Evolutionary conservation across 1,140 invertebrate genomes (phyloP).

Genomic region (Hirudo medicinalis): DNA sequence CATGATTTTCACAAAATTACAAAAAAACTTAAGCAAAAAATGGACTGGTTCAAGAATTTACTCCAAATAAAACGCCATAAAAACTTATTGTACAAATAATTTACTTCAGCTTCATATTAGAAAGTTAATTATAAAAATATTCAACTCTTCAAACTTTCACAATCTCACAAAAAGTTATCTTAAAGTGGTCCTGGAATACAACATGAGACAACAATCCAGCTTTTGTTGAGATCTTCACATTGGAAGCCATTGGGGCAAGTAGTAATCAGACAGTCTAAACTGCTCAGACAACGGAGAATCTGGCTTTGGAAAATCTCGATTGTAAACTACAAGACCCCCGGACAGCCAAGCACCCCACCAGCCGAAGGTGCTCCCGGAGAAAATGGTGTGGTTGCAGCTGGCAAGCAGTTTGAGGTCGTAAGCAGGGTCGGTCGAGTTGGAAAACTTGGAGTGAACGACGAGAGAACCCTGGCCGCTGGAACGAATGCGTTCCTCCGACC

Average conservation of each 20-base stretch:
- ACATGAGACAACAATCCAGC: no score
- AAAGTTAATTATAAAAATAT: background rate
- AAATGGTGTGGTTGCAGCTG: conserved; percentile 29
- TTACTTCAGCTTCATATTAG: background rate
- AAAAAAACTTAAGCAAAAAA: no score
- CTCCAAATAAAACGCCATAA: background rate
- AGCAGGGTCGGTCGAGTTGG: background rate
- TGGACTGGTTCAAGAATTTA: background rate
- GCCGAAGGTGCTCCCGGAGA: conserved; percentile 26
- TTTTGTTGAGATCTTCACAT: conserved; percentile 10
- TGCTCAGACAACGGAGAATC: conserved; percentile 8
- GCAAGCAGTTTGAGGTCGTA: conserved; percentile 51
- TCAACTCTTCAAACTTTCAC: background rate
- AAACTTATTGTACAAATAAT: no score
- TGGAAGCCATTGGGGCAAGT: conserved; percentile 22
- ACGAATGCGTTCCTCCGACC: conserved; percentile 22
- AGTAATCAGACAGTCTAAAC: conserved; percentile 21
- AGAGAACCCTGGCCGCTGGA: background rate
- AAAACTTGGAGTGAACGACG: conserved; percentile 14
- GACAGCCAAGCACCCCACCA: conserved; percentile 27
- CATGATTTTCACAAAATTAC: no score
- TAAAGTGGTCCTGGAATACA: background rate
- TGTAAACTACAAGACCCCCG: conserved; percentile 26
- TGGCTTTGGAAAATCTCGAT: conserved; percentile 18
- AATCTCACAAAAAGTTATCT: background rate